These are phyloP conservation scores for Psittacula echo DNA, from an alignment of 2,797 vertebrate genomes.

Conservation along the genomic window DNA sequence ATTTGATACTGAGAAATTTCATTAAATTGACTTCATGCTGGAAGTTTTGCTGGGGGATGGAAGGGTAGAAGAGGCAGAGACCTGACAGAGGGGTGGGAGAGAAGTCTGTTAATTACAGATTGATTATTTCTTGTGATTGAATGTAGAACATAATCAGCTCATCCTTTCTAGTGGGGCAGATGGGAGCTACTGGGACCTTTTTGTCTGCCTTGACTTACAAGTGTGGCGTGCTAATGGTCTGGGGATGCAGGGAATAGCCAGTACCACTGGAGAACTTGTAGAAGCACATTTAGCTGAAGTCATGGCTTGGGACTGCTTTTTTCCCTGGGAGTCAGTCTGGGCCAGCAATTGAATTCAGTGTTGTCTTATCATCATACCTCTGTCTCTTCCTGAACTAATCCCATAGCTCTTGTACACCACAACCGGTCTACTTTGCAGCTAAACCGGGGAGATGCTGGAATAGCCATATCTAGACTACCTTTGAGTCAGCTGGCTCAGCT, in stretches of 20 bases:
- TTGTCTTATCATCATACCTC: neutral
- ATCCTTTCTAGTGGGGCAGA: slow-evolving; percentile 29
- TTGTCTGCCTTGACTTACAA: neutral
- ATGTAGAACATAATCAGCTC: slow-evolving; percentile 64
- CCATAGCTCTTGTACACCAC: rapidly evolving
- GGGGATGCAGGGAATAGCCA: neutral
- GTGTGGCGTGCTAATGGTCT: neutral
- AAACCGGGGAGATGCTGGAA: neutral
- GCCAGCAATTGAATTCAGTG: neutral
- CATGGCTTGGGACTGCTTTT: neutral
- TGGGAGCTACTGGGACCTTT: slow-evolving; percentile 16
- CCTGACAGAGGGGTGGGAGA: slow-evolving; percentile 25
- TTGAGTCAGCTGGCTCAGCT: neutral
- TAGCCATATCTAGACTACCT: rapidly evolving
- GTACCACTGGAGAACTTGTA: neutral
- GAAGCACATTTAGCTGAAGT: neutral
- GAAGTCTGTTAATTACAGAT: slow-evolving; percentile 76
- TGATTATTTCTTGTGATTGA: slow-evolving; percentile 74
- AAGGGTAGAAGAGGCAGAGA: slow-evolving; percentile 51
- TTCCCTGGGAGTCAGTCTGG: neutral
- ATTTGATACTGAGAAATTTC: slow-evolving; percentile 82
- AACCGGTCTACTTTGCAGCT: neutral
- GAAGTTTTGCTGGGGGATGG: slow-evolving; percentile 57
- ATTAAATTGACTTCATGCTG: slow-evolving; percentile 75
- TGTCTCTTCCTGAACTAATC: neutral